These are phyloP conservation scores for Narcine bancroftii DNA, from an alignment of 2,113 vertebrate genomes.

Conservation along the genomic window DNA sequence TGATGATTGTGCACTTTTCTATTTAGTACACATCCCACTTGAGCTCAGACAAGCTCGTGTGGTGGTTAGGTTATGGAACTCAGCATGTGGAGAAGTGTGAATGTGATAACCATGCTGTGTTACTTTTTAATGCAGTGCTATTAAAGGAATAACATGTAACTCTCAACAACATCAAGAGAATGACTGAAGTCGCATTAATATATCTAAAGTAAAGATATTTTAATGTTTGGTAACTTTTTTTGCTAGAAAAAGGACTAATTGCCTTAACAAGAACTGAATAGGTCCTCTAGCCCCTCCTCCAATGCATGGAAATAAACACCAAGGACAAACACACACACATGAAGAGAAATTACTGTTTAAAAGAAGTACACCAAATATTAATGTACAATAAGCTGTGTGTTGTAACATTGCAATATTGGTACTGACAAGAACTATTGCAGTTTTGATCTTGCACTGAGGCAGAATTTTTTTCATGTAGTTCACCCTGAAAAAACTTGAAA, in stretches of 20 bases:
- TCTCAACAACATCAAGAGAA: neutral
- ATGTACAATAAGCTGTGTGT: neutral
- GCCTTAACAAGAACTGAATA: neutral
- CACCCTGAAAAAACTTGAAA: slow-evolving; percentile 1
- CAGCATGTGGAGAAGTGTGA: slow-evolving; percentile 5
- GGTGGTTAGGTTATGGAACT: neutral
- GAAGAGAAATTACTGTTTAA: neutral
- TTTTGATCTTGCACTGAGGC: neutral
- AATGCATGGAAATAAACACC: neutral
- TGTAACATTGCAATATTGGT: neutral
- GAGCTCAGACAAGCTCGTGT: neutral
- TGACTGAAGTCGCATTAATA: neutral
- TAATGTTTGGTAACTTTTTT: neutral
- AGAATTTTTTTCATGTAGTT: neutral
- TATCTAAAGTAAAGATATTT: neutral
- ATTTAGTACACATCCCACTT: neutral
- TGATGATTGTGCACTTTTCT: neutral
- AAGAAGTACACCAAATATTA: neutral
- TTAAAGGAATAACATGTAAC: neutral
- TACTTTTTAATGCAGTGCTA: neutral
- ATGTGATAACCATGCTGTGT: neutral
- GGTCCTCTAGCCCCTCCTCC: neutral
- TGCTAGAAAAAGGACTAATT: neutral
- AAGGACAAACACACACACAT: neutral
- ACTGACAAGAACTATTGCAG: neutral